These are phyloP conservation scores for Erebia palarica DNA, from an alignment of 2,888 invertebrate species.

Conservation along the genomic window DNA sequence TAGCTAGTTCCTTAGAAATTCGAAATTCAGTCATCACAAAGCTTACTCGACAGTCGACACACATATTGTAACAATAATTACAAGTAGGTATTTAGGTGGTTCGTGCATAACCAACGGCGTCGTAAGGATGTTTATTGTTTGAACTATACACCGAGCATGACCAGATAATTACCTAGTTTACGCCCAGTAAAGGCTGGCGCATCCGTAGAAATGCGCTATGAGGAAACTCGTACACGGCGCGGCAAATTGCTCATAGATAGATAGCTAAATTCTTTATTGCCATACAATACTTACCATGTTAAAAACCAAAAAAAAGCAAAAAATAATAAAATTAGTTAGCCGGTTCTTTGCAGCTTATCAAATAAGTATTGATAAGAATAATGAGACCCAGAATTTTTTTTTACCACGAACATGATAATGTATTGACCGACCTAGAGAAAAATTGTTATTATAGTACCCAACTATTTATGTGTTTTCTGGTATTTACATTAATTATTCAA, in stretches of 20 bases:
- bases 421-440: too few species aligned
- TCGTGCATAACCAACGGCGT: not conserved
- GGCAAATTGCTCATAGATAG: not conserved
- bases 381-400: too few species aligned
- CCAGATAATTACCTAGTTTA: conserved; percentile 27
- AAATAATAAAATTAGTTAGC: too few species aligned
- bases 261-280: too few species aligned
- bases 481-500: too few species aligned
- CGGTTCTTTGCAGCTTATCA: too few species aligned
- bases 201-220: conserved; percentile 32
- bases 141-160: conserved; percentile 16
- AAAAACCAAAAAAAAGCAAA: too few species aligned
- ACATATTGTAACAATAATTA: not conserved
- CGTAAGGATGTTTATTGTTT: conserved; percentile 12
- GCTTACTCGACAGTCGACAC: not conserved
- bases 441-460: too few species aligned
- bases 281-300: too few species aligned
- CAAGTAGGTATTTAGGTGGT: conserved; percentile 4
- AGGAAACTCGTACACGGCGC: conserved; percentile 3
- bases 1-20: not conserved
- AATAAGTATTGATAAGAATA: too few species aligned
- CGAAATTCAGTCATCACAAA: not conserved
- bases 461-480: too few species aligned
- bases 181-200: conserved; percentile 18
- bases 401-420: too few species aligned